Evolutionary conservation across 2,113 vertebrate species (phyloP), one percentile per base, ranked within the genome.

Genomic region (Motacilla tschutschensis): DNA sequence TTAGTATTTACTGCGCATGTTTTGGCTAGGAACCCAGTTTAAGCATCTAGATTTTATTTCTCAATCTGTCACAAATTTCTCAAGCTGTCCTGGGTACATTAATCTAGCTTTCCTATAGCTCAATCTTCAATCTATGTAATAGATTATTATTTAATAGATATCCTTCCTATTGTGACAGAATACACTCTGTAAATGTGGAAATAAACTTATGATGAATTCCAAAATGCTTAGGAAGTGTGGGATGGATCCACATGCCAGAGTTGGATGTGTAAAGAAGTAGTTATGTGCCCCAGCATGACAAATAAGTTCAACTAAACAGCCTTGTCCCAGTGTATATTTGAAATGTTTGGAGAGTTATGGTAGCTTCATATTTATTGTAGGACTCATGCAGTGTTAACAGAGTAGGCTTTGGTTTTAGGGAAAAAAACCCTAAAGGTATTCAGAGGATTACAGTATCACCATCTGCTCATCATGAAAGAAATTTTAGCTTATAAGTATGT

Each of bases 251-350:
- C 15, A 18, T 28, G 20, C 36, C 15, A 21, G 29, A 50, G 16
- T 14, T 7, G 11, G 8, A 54, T 66, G 5, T 15, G 9, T 43
- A 33, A 64, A 75, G 20, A 48, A 62, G 26, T 8, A 53, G 4
- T 33, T 76, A 21, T 6, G 2, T 50, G 5, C 3, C 13, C 3
- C 12, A 19, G 20, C 28, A 16, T 33, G 10, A 8, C 12, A 62
- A 26, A 44, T 41, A 6, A 48, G 17, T 25, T 41, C 18, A 66
- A 41, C 1, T 0, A 18, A 59, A 31, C 4, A 79, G 13, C 14
- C 6, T 35, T 54, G 38, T 70, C 44, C 21, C 2, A 5, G 7
- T 14, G 6, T 2, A 0, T 47, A 12, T 44, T n/a, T 65, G 35
- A 62, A 20, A 21, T 50, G 2, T 65, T n/a, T 2, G 1, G 21